Base-by-base conservation (phyloP, 2,797 vertebrate genomes). In the Anisognathus igniventris region DNA sequence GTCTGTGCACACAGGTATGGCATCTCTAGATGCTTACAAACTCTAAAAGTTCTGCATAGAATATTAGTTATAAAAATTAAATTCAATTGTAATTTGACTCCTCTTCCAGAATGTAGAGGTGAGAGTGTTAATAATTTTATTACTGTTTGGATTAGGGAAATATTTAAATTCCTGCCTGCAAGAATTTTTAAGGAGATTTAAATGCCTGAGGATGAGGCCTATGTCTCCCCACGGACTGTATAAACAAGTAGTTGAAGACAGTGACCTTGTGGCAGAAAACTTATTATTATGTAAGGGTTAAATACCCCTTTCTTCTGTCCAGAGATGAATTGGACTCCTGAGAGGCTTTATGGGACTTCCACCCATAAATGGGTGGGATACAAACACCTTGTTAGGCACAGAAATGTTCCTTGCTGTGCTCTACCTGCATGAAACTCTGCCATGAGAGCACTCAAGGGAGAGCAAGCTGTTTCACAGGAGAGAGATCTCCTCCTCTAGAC, bases 111-210 rank as follows among this genome's bases (percentile, higher is more conserved):
- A 85, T 50, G 20, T 27, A 53, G 51, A 80, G 8, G 33, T 92
- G 60, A 85, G 21, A 70, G 48, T 60, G 24, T 87, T 81, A 57
- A 2, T 6, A 2, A 8, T 18, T 83, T 74, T 76, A 40, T 71
- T 86, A 14, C 50, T 86, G 1, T 56, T 62, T 76, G 42, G 45
- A 81, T 87, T 71, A 71, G 11, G 15, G 14, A 72, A 76, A 39
- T 76, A 53, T 28, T 73, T 76, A 57, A 83, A 87, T 76, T n/a
- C 47, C 37, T 57, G 31, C 6, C 28, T 24, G 7, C 57, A 76
- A 40, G 44, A 77, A 67, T 74, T 92, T 88, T 80, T 60, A 39
- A 86, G 66, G 45, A 60, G 66, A 77, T 90, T 88, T 83, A 42
- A 42, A 61, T 86, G 53, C 30, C 23, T 45, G 42, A 47, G 19